Evolutionary conservation across 2,797 vertebrate genomes (phyloP).

Genomic region (Alosa sapidissima): DNA sequence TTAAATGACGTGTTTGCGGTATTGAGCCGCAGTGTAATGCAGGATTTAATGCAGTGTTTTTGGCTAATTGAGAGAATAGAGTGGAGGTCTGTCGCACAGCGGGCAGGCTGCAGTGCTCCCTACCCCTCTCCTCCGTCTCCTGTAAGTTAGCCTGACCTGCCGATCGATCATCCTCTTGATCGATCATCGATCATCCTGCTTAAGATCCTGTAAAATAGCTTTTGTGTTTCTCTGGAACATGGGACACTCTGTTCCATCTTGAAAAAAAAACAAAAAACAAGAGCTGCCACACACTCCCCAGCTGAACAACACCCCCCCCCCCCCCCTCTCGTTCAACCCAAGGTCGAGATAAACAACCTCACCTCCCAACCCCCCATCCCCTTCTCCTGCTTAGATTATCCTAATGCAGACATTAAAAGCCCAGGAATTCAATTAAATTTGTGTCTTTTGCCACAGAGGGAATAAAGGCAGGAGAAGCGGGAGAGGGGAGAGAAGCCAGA

Average conservation of each 20-base stretch:
- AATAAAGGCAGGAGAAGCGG: conserved; percentile 46
- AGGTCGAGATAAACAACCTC: conserved; percentile 79
- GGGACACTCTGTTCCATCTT: not conserved
- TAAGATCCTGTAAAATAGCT: conserved; percentile 57
- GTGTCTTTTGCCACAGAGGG: conserved; percentile 70
- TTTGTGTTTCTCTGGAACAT: conserved; percentile 39
- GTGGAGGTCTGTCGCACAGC: not conserved
- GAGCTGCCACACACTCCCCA: not conserved
- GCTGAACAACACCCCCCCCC: conserved; percentile 48
- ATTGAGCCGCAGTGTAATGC: not conserved
- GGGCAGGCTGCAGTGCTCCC: conserved; percentile 61
- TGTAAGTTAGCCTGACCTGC: conserved; percentile 55
- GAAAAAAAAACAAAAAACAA: not conserved
- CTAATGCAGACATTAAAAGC: conserved; percentile 81
- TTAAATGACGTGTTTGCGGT: not conserved
- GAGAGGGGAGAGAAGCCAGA: conserved; percentile 58
- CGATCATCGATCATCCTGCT: too few relatives aligned
- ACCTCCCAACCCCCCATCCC: conserved; percentile 32
- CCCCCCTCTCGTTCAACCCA: conserved; percentile 66
- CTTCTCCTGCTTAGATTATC: conserved; percentile 68
- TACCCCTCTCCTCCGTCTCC: conserved; percentile 56
- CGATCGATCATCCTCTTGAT: conserved; percentile 61
- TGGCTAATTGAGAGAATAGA: not conserved
- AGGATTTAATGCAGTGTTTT: not conserved
- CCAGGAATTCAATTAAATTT: conserved; percentile 79